A percentile compares a stretch with the other conserved stretches of the same genome.
Conservation (phyloP, 2,113 vertebrate species). For the Nematolebias whitei region DNA sequence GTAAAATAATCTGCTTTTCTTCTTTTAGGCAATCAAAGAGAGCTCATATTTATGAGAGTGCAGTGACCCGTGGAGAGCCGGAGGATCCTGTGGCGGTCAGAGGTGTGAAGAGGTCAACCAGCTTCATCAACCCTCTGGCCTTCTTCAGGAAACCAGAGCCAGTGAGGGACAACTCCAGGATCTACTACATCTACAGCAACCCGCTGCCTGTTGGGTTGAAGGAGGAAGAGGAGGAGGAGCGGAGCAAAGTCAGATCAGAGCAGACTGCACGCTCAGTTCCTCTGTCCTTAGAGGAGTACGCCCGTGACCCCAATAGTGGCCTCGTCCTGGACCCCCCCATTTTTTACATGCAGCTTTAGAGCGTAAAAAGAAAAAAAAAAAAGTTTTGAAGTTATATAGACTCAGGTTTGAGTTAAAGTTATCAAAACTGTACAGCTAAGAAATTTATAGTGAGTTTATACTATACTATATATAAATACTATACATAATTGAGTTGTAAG, state of each 20-base stretch:
- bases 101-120: conserved; percentile 66
- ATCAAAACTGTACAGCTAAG: not conserved
- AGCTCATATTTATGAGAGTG: conserved; percentile 68
- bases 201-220: conserved; percentile 71
- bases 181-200: conserved; percentile 84
- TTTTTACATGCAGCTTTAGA: conserved; percentile 81
- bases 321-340: conserved; percentile 71
- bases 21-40: conserved; percentile 65
- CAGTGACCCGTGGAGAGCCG: conserved; percentile 42
- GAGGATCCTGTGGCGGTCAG: conserved; percentile 53
- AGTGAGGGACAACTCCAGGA: conserved; percentile 64
- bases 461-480: too few relatives aligned
- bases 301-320: conserved; percentile 53
- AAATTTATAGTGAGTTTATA: too few relatives aligned
- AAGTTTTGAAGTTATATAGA: not conserved
- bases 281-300: conserved; percentile 49
- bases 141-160: conserved; percentile 61
- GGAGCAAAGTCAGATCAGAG: not conserved
- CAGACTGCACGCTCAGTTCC: not conserved
- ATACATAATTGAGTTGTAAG: too few relatives aligned
- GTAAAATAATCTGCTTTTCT: too few relatives aligned
- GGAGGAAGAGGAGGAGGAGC: conserved; percentile 54
- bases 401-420: not conserved
- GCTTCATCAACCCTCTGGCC: conserved; percentile 68
- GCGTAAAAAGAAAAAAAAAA: too few relatives aligned